Conservation (phyloP, 2,888 invertebrate species). For the Chironomus tentans region DNA sequence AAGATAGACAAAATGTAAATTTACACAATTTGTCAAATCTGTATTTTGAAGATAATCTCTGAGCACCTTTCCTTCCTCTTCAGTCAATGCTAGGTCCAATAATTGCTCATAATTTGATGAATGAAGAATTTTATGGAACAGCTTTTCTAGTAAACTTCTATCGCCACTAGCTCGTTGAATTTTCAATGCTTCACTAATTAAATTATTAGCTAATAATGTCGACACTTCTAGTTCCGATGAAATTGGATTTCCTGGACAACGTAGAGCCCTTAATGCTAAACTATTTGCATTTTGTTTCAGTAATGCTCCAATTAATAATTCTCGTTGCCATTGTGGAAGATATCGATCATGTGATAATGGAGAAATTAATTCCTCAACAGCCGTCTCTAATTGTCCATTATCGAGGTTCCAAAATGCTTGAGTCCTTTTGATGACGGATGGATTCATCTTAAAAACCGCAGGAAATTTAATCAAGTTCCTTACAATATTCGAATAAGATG, state of each 20-base stretch:
- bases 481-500: constrained; percentile 51
- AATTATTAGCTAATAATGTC: constrained; percentile 37
- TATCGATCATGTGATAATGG: constrained; percentile 34
- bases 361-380: constrained; percentile 36
- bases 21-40: constrained; percentile 33
- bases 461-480: constrained; percentile 70
- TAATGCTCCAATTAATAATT: constrained; percentile 36
- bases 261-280: constrained; percentile 35
- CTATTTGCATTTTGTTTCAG: constrained; percentile 33
- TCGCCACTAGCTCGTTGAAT: constrained; percentile 36
- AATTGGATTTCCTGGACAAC: constrained; percentile 34
- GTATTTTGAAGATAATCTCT: constrained; percentile 34
- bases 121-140: constrained; percentile 33
- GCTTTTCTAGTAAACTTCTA: constrained; percentile 28
- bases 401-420: constrained; percentile 87
- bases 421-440: constrained; percentile 64
- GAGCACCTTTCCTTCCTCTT: constrained; percentile 36
- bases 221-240: constrained; percentile 34
- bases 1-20: constrained; percentile 38
- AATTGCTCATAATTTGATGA: constrained; percentile 35
- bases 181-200: constrained; percentile 39
- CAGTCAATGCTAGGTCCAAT: constrained; percentile 36
- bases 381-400: constrained; percentile 63
- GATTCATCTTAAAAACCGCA: constrained; percentile 65
- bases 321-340: constrained; percentile 36